Conservation (phyloP, 2,888 invertebrate species). For the Tholera decimalis region DNA sequence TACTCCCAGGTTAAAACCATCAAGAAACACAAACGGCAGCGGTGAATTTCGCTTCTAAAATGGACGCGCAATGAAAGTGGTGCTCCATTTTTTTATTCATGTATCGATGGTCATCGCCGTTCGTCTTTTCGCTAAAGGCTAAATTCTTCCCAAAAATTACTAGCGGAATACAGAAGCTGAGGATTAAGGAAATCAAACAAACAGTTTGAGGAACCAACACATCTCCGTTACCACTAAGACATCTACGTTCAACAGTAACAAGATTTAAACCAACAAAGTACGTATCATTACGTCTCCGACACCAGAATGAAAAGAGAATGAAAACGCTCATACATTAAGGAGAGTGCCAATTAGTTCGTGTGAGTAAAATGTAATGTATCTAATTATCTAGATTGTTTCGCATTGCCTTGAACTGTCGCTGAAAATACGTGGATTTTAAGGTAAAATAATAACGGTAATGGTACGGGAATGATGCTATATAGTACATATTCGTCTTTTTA, state of each 20-base stretch:
- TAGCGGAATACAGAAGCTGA: not conserved
- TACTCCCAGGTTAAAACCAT: too few species aligned
- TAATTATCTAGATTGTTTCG: slow-evolving; percentile 61
- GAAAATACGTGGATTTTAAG: slow-evolving; percentile 18
- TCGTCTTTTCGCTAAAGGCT: too few species aligned
- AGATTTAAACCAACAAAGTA: slow-evolving; percentile 26
- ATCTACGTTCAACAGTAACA: slow-evolving; percentile 1
- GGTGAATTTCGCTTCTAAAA: too few species aligned
- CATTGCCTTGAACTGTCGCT: slow-evolving; percentile 34
- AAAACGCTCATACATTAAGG: slow-evolving; percentile 55
- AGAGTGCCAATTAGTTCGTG: slow-evolving; percentile 67
- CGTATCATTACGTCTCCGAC: slow-evolving; percentile 21
- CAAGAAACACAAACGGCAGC: too few species aligned
- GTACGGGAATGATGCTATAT: too few species aligned
- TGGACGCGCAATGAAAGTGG: too few species aligned
- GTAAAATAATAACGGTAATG: slow-evolving; percentile 17
- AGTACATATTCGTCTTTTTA: too few species aligned
- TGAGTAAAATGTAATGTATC: slow-evolving; percentile 57
- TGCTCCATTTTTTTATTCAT: too few species aligned
- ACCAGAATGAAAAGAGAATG: slow-evolving; percentile 37
- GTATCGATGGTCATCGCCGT: too few species aligned
- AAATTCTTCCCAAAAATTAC: too few species aligned
- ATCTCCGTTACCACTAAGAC: not conserved
- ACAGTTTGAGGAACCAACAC: not conserved
- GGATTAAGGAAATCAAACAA: not conserved